phyloP scores from a whole-genome alignment of 92 coral and sea anemone genomes.

The Siderastrea radians region DNA sequence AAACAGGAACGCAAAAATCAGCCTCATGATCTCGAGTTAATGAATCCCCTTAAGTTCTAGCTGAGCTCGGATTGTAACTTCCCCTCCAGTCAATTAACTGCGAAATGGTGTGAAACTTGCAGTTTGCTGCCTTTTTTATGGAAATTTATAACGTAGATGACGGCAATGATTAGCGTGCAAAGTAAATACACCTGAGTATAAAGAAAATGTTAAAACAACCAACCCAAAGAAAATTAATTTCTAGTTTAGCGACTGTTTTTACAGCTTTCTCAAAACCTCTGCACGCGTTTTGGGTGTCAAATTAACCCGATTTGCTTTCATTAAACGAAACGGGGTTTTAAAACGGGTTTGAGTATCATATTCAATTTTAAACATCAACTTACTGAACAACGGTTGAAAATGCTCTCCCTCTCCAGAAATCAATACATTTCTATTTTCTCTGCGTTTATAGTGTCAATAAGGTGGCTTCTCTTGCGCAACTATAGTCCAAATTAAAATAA shows the following conservation, averaged over 20 bases:
- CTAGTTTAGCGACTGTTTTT: neutral
- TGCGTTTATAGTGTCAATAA: no score
- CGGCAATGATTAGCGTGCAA: neutral
- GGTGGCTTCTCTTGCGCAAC: no score
- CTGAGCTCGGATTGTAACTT: neutral
- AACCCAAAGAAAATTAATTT: neutral
- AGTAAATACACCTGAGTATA: neutral
- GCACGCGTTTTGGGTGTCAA: neutral
- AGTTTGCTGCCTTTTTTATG: neutral
- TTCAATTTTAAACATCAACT: no score
- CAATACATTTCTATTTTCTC: no score
- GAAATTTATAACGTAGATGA: neutral
- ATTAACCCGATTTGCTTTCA: neutral
- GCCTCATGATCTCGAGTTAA: constrained; percentile 3
- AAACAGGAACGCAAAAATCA: constrained; percentile 2
- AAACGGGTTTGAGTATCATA: neutral
- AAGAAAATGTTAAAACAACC: neutral
- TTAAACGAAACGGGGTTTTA: neutral
- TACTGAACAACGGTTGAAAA: no score
- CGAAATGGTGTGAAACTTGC: neutral
- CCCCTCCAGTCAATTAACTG: neutral
- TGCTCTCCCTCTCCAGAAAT: no score
- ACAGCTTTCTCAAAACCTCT: neutral
- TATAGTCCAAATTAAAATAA: no score
- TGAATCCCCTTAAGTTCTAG: neutral